These are phyloP conservation scores for Cyanocitta stelleri DNA, from an alignment of 2,113 vertebrate species.

Conservation along the genomic window DNA sequence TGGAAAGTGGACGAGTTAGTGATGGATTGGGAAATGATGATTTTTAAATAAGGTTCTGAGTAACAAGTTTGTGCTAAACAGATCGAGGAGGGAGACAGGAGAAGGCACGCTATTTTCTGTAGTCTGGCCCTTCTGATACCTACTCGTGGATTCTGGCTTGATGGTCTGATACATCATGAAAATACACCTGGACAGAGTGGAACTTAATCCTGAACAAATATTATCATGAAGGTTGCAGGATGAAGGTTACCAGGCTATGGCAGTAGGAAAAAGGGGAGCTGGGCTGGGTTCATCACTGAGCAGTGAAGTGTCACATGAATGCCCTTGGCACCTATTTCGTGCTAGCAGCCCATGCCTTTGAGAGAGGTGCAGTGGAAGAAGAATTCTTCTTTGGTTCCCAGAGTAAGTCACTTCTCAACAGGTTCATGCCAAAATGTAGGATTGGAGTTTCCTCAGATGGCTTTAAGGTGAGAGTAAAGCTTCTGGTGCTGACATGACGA, in stretches of 20 bases:
- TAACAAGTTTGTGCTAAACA: not conserved
- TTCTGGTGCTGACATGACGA: not conserved
- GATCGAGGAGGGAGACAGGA: rapidly evolving
- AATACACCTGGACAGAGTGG: not conserved
- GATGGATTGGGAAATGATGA: not conserved
- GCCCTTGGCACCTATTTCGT: not conserved
- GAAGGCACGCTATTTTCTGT: rapidly evolving
- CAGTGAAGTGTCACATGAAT: not conserved
- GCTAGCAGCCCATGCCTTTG: not conserved
- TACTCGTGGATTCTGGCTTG: rapidly evolving
- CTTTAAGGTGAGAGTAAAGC: not conserved
- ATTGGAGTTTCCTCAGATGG: not conserved
- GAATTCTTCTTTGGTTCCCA: not conserved
- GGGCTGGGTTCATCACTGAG: not conserved
- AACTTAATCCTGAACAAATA: not conserved
- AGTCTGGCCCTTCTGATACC: not conserved
- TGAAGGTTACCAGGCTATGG: not conserved
- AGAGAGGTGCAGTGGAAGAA: not conserved
- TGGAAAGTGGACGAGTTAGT: not conserved
- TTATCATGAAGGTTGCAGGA: rapidly evolving
- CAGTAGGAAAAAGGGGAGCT: not conserved
- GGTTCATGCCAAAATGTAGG: rapidly evolving
- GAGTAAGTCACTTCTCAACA: not conserved
- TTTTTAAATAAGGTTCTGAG: not conserved
- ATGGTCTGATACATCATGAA: not conserved